Conservation (phyloP, 2,113 vertebrate genomes). For the Hypocryptadius cinnamomeus region DNA sequence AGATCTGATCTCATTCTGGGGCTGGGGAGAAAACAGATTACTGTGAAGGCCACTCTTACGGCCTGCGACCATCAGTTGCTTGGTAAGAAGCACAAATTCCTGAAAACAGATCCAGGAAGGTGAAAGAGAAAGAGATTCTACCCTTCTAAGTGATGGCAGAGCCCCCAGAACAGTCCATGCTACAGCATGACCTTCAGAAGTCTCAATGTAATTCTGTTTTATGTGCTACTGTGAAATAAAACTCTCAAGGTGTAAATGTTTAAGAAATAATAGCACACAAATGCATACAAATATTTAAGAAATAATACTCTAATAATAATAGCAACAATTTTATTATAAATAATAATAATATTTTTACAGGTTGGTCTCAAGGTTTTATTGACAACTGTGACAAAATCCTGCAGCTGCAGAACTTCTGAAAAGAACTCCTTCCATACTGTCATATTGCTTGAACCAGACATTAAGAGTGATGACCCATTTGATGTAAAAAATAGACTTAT, state of each 20-base stretch:
- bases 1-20: background rate
- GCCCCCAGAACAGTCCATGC: background rate
- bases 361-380: background rate
- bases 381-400: background rate
- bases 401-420: background rate
- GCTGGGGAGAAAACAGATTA: background rate
- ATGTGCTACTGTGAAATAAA: background rate
- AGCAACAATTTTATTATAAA: background rate
- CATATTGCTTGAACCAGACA: background rate
- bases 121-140: background rate
- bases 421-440: background rate
- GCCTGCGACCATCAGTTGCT: background rate
- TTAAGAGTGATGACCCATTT: background rate
- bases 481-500: background rate
- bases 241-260: background rate
- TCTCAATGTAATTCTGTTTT: background rate
- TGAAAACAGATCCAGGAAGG: background rate
- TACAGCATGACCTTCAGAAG: background rate
- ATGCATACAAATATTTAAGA: background rate
- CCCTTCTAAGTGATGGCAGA: background rate
- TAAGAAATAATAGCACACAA: background rate
- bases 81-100: background rate
- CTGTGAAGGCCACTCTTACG: background rate
- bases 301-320: background rate
- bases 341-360: background rate